These are phyloP conservation scores for Galbula dea DNA, from an alignment of 2,113 vertebrate genomes.

Conservation along the genomic window DNA sequence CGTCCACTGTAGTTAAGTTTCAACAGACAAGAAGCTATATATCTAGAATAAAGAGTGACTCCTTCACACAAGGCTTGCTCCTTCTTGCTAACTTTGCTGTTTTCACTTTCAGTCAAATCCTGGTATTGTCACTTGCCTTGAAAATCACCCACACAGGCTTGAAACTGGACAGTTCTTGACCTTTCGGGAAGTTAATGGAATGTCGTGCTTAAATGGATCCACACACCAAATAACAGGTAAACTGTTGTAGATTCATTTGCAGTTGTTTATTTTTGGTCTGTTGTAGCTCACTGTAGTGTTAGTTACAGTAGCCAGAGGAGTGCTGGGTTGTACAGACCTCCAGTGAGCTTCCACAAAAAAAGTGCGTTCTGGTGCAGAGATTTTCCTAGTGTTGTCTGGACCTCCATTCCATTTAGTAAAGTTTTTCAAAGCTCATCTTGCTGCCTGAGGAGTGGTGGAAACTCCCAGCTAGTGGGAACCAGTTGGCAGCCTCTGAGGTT, in stretches of 20 bases:
- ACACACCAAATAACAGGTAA: slow-evolving; percentile 87
- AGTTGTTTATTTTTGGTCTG: not conserved
- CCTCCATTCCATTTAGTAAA: not conserved
- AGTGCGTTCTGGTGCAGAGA: not conserved
- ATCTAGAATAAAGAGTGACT: rapidly evolving
- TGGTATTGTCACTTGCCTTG: slow-evolving; percentile 93
- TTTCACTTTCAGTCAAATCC: slow-evolving; percentile 77
- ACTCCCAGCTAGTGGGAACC: not conserved
- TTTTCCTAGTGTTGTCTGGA: not conserved
- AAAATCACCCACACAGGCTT: slow-evolving; percentile 90
- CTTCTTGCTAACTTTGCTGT: not conserved
- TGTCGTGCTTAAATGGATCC: slow-evolving; percentile 86
- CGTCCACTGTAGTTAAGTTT: not conserved
- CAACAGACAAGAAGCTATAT: not conserved
- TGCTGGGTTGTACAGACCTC: not conserved
- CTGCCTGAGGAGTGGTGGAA: not conserved
- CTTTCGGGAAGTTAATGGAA: slow-evolving; percentile 93
- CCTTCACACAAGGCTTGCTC: not conserved
- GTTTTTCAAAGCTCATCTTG: not conserved
- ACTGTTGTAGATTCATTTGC: not conserved
- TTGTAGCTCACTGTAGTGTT: not conserved
- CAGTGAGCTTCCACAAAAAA: not conserved
- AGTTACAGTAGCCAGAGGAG: not conserved
- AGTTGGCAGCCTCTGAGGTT: not conserved
- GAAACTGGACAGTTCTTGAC: slow-evolving; percentile 90